Conservation (phyloP, 1,140 invertebrate species). For the Nasonia vitripennis region DNA sequence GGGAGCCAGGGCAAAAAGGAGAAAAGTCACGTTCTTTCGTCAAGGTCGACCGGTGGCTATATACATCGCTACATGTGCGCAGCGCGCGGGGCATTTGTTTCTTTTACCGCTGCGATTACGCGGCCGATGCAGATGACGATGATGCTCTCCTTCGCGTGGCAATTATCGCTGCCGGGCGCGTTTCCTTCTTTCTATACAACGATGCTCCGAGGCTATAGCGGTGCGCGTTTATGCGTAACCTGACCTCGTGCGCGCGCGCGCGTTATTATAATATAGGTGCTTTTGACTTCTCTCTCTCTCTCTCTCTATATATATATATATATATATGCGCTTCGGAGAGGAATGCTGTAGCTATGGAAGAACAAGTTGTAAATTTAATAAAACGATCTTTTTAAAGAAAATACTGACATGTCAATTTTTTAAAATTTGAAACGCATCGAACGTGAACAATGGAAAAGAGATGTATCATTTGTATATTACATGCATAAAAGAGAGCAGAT, state of each 20-base stretch:
- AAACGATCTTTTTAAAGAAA: too few relatives aligned
- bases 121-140: neutral
- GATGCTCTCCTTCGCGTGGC: slow-evolving; percentile 1
- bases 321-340: too few relatives aligned
- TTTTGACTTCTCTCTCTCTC: too few relatives aligned
- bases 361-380: too few relatives aligned
- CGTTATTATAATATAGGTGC: too few relatives aligned
- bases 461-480: too few relatives aligned
- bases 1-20: slow-evolving; percentile 46
- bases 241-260: neutral
- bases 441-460: too few relatives aligned
- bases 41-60: slow-evolving; percentile 52
- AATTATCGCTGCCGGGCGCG: slow-evolving; percentile 25
- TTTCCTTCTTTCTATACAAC: slow-evolving; percentile 9
- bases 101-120: slow-evolving; percentile 46
- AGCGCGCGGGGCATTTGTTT: neutral
- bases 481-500: too few relatives aligned
- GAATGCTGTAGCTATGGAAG: too few relatives aligned
- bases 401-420: too few relatives aligned
- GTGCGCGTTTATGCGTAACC: neutral
- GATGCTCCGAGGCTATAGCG: neutral
- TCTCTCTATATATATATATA: too few relatives aligned
- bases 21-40: slow-evolving; percentile 53
- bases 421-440: too few relatives aligned
- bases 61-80: neutral